phyloP scores from a whole-genome alignment of 2,888 invertebrate genomes.

The Hydraecia micacea region DNA sequence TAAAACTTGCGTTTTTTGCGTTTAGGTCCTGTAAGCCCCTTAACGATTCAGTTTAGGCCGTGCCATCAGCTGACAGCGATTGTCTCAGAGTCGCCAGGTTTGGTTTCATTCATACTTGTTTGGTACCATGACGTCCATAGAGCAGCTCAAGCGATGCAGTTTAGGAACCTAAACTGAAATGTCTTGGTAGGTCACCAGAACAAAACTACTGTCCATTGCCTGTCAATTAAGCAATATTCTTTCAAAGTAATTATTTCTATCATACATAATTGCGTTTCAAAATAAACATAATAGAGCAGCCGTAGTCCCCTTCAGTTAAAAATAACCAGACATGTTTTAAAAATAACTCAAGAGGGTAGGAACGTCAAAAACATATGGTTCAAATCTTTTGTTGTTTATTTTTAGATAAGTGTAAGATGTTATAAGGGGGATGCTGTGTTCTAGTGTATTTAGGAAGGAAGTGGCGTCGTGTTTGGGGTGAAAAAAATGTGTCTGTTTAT shows the following conservation, averaged over 20 bases:
- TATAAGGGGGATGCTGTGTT: constrained; percentile 16
- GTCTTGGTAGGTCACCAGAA: too few species aligned
- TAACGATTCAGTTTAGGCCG: too few species aligned
- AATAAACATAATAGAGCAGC: constrained; percentile 24
- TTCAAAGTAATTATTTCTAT: neutral
- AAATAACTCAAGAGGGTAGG: constrained; percentile 33
- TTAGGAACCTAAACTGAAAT: too few species aligned
- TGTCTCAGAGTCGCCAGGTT: too few species aligned
- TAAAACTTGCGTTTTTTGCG: too few species aligned
- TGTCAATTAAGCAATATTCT: neutral
- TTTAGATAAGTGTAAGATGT: constrained; percentile 11
- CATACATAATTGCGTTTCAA: neutral
- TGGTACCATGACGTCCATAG: too few species aligned
- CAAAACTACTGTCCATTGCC: too few species aligned
- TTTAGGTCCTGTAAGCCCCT: too few species aligned
- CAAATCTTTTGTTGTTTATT: constrained; percentile 43
- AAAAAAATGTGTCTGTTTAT: neutral
- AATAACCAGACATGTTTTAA: constrained; percentile 41
- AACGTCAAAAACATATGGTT: constrained; percentile 53
- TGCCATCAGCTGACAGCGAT: too few species aligned
- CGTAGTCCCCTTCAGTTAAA: constrained; percentile 32
- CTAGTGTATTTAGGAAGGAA: constrained; percentile 13
- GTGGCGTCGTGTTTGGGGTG: neutral
- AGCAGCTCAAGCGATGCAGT: too few species aligned
- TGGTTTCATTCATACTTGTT: too few species aligned